A percentile compares a stretch with the other conserved stretches of the same genome.
These are phyloP conservation scores for Tragulus kanchil DNA, from an alignment of 2,113 vertebrate species.

Conservation along the genomic window DNA sequence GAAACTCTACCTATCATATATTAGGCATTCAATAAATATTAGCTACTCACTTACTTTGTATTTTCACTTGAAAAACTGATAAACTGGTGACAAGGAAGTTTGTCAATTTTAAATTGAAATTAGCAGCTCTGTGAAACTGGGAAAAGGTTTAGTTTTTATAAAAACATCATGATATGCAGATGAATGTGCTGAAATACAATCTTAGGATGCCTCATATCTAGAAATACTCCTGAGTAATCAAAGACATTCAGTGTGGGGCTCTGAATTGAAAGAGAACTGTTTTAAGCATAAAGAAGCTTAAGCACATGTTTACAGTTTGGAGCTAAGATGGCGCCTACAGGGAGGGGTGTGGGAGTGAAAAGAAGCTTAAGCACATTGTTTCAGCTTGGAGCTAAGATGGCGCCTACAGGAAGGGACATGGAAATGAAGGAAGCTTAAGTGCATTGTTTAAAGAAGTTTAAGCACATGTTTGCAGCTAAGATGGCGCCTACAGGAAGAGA, in stretches of 20 bases:
- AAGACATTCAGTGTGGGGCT: slow-evolving; percentile 80
- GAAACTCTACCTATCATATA: not conserved
- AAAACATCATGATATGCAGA: slow-evolving; percentile 71
- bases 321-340: too few species aligned
- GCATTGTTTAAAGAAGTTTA: too few species aligned
- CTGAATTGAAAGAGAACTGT: too few species aligned
- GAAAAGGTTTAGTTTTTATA: slow-evolving; percentile 43
- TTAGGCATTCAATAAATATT: not conserved
- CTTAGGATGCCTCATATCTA: slow-evolving; percentile 70
- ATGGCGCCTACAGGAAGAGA: too few species aligned
- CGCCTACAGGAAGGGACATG: too few species aligned
- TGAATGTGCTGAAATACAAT: slow-evolving; percentile 73
- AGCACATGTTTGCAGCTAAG: too few species aligned
- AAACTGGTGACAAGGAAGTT: not conserved
- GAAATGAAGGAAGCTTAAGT: too few species aligned
- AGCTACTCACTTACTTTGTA: not conserved
- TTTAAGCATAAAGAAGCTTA: too few species aligned
- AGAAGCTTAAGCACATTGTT: too few species aligned
- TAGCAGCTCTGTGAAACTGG: slow-evolving; percentile 3
- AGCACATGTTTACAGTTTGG: too few species aligned
- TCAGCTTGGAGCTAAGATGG: too few species aligned
- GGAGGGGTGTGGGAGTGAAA: too few species aligned
- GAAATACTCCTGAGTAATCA: slow-evolving; percentile 82
- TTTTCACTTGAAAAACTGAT: not conserved
- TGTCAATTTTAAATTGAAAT: not conserved